These are phyloP conservation scores for Chelidonichthys spinosus DNA, from an alignment of 2,797 vertebrate species.

Conservation along the genomic window DNA sequence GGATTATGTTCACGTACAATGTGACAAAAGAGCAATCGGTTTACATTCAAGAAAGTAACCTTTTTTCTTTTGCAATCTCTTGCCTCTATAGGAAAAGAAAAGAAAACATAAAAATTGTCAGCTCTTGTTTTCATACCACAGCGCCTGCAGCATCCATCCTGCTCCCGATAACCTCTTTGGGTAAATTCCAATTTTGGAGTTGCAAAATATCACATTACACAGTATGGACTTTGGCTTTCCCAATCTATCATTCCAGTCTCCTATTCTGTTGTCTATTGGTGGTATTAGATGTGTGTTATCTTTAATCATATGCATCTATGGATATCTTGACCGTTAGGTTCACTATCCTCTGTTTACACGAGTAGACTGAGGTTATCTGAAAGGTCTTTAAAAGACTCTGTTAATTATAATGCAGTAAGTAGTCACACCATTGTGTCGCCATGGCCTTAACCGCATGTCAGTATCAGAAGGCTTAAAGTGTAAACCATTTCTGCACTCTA, in stretches of 20 bases:
- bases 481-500: neutral
- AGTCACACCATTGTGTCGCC: neutral
- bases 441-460: neutral
- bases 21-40: conserved; percentile 9
- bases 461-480: neutral
- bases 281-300: neutral
- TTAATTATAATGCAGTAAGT: neutral
- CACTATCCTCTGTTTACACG: neutral
- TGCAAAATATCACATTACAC: neutral
- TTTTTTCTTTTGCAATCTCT: conserved; percentile 9
- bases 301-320: neutral
- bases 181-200: neutral
- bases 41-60: neutral
- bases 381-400: conserved; percentile 5
- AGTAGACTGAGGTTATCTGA: neutral
- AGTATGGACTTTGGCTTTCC: neutral
- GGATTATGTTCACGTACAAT: conserved; percentile 7
- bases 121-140: neutral
- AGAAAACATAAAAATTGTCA: neutral
- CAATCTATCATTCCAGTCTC: neutral
- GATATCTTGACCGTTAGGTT: neutral
- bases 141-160: neutral
- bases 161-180: neutral
- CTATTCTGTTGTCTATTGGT: neutral
- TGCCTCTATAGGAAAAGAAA: neutral